phyloP scores from a whole-genome alignment of 2,888 invertebrate species.

The Cosmorhoe ocellata region DNA sequence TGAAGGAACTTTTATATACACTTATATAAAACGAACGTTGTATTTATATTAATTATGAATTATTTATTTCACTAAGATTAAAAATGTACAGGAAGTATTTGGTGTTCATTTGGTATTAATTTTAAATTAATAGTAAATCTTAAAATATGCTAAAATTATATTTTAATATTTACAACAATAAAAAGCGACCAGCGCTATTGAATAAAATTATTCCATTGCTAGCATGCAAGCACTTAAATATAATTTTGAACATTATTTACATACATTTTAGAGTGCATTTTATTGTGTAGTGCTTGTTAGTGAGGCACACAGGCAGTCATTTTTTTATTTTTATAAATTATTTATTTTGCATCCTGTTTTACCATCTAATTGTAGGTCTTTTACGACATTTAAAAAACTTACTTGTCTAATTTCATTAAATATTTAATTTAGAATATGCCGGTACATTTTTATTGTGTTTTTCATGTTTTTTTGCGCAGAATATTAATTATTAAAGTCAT shows the following conservation, averaged over 20 bases:
- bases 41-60: constrained; percentile 43
- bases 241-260: constrained; percentile 27
- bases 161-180: constrained; percentile 47
- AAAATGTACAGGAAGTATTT: constrained; percentile 68
- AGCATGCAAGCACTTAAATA: constrained; percentile 27
- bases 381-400: no score
- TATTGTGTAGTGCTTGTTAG: constrained; percentile 68
- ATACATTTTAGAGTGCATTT: constrained; percentile 41
- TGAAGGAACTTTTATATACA: constrained; percentile 38
- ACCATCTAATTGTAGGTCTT: no score
- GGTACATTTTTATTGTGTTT: no score
- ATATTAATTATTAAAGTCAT: no score
- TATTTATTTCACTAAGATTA: constrained; percentile 70
- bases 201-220: constrained; percentile 29
- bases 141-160: constrained; percentile 29
- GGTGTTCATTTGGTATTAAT: constrained; percentile 68
- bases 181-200: constrained; percentile 62
- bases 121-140: constrained; percentile 40
- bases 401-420: no score
- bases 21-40: constrained; percentile 32
- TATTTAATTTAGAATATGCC: no score
- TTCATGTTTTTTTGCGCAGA: no score
- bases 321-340: constrained; percentile 28
- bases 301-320: constrained; percentile 78
- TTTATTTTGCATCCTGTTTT: constrained; percentile 33